Conservation (phyloP, 2,888 invertebrate genomes). For the Apotomis capreana region DNA sequence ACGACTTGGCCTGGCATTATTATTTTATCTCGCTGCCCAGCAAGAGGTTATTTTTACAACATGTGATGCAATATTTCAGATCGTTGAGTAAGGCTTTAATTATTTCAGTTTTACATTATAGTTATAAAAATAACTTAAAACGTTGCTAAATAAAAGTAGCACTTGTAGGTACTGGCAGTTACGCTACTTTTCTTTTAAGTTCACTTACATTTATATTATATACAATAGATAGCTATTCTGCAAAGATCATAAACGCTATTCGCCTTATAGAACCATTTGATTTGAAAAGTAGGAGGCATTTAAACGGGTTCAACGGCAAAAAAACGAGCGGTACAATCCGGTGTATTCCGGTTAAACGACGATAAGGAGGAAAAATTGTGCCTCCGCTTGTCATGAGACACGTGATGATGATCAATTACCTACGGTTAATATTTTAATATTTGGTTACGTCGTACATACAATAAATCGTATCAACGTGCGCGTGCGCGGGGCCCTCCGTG, state of each 20-base stretch:
- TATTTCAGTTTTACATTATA: background rate
- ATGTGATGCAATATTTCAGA: background rate
- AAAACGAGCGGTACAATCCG: background rate
- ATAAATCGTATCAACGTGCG: too few species aligned
- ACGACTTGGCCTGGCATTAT: background rate
- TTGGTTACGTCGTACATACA: too few species aligned
- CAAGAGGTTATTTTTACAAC: background rate
- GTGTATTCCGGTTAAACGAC: constrained; percentile 2
- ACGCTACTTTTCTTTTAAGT: background rate
- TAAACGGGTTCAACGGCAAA: background rate
- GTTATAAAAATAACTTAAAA: too few species aligned
- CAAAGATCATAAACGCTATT: background rate
- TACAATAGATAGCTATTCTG: background rate
- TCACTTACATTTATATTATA: background rate
- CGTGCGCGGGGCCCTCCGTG: too few species aligned
- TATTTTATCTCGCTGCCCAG: background rate
- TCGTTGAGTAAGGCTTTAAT: background rate
- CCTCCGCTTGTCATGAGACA: too few species aligned
- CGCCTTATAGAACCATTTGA: background rate
- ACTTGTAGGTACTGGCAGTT: background rate
- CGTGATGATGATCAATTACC: too few species aligned
- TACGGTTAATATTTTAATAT: too few species aligned
- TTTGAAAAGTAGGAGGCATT: background rate
- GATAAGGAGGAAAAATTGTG: background rate
- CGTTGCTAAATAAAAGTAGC: background rate